Percentiles rank a stretch among this genome's conserved stretches.
Conservation (phyloP, 2,888 invertebrate genomes). For the Drosophila fungiperda region DNA sequence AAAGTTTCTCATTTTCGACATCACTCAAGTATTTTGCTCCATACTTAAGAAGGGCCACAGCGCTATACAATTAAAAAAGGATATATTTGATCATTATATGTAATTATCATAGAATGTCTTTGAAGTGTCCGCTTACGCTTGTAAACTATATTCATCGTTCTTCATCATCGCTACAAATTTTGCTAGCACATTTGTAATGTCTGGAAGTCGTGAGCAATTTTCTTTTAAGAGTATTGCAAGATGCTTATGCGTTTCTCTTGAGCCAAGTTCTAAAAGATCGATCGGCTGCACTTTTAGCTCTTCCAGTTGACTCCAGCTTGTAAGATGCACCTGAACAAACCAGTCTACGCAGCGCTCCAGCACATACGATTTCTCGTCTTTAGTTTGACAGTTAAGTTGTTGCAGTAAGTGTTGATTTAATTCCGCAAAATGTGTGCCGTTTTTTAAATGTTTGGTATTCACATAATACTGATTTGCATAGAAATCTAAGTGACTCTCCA, state of each 20-base stretch:
- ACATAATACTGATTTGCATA: slow-evolving; percentile 51
- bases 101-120: not conserved
- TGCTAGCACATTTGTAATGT: slow-evolving; percentile 42
- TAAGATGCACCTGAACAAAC: slow-evolving; percentile 32
- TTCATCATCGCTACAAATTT: slow-evolving; percentile 26
- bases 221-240: slow-evolving; percentile 22
- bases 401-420: slow-evolving; percentile 39
- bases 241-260: slow-evolving; percentile 40
- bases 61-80: slow-evolving; percentile 8
- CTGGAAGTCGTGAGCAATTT: slow-evolving; percentile 20
- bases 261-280: slow-evolving; percentile 64
- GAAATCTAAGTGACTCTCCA: slow-evolving; percentile 28
- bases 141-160: not conserved
- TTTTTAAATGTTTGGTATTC: slow-evolving; percentile 19
- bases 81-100: not conserved
- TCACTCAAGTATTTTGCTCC: slow-evolving; percentile 24
- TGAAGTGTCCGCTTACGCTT: not conserved
- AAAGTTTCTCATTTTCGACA: slow-evolving; percentile 33
- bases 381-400: slow-evolving; percentile 43
- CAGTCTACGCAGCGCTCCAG: slow-evolving; percentile 57
- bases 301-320: slow-evolving; percentile 48
- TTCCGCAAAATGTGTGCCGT: not conserved
- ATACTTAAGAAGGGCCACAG: slow-evolving; percentile 38
- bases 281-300: slow-evolving; percentile 38
- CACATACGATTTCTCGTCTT: slow-evolving; percentile 59